Base-by-base conservation (phyloP, 2,888 invertebrate species). In the Carabus problematicus region DNA sequence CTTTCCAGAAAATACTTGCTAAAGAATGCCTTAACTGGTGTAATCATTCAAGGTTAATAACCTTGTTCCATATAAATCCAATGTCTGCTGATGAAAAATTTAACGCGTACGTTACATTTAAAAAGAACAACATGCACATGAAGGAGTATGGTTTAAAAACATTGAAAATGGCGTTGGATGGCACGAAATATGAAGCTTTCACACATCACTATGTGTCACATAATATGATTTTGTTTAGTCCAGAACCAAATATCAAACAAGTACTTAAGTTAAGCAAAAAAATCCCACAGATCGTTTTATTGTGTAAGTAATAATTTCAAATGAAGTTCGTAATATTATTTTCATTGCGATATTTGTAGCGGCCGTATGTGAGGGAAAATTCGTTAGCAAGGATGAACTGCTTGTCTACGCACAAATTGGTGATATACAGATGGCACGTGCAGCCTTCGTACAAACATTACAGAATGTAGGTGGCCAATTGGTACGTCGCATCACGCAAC, bases 21-120 rank as follows among this genome's bases (percentile, higher is more conserved):
- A 86, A 85, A 59, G 92, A 94, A 80, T 85, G 90, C 70, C 82
- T 86, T 1, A 84, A 90, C 75, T 88, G 89, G 87, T 87, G 93
- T 74, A 85, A 88, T 61, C 86, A 86, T 61, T 91, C 93, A 0
- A 87, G 87, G 75, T 86, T 93, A 85, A 82, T 93, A 70, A 88
- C 86, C 14, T 86, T 93, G 76, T 85, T 89, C 71, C 94, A 94
- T 77, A 75, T 85, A 60, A 94, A 93, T 82, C 86, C 92, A 0
- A 89, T 92, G 47, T 83, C 79, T n/a, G 82, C 84, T 74, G 88
- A 89, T 70, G 88, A 90, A 0, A 80, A 87, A 74, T 90, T 89
- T 69, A 87, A 89, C 19, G 82, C 91, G 18, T 85, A 84, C 72
- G 87, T 89, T 6, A 77, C 84, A 12, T 82, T 93, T 47, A 85